Base-by-base conservation (phyloP, 2,797 vertebrate species). In the Anomalospiza imberbis region DNA sequence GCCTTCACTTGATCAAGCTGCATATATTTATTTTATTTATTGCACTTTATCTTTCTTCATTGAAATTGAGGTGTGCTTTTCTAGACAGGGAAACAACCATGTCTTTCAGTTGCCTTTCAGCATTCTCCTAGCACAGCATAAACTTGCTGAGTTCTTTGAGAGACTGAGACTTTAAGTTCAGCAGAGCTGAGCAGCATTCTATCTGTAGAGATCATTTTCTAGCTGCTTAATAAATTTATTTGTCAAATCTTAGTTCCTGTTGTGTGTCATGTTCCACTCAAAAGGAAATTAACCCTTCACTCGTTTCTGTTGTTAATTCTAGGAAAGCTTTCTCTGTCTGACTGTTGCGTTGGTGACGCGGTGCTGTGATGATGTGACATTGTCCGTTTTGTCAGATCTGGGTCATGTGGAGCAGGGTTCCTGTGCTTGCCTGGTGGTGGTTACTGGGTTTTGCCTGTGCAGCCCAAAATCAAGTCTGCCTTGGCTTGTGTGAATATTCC, bases 351-450 rank as follows among this genome's bases (percentile, higher is more conserved):
- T 65, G 71, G 42, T 31, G 57, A 57, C 55, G 75, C 0, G 0
- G 29, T 54, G 18, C 70, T 81, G 4, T 53, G 71, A n/a, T 48
- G 60, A 32, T 79, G 10, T 53, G 73, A 70, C 77, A 17, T 63
- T 80, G 85, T 58, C 67, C 65, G 66, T 60, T 32, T 78, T 93
- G 91, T 93, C 79, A 92, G 67, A 93, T 93, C 91, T 95, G 79
- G 89, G 94, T 94, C 91, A 92, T n/a, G 51, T 19, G 42, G 24
- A 91, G 68, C 34, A 45, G 73, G 58, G 72, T 51, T 92, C 28
- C 11, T 45, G 36, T 38, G 34, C 40, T 72, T 89, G 81, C 58
- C 48, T 79, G 17, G 12, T 48, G 51, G 18, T 32, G 6, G 65
- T 25, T 18, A 6, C 65, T 31, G 61, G 28, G 1, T 38, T 87